Evolutionary conservation across 2,797 vertebrate genomes (phyloP), one percentile per base, ranked within the genome.

Genomic region (Sebastes hubbsi): DNA sequence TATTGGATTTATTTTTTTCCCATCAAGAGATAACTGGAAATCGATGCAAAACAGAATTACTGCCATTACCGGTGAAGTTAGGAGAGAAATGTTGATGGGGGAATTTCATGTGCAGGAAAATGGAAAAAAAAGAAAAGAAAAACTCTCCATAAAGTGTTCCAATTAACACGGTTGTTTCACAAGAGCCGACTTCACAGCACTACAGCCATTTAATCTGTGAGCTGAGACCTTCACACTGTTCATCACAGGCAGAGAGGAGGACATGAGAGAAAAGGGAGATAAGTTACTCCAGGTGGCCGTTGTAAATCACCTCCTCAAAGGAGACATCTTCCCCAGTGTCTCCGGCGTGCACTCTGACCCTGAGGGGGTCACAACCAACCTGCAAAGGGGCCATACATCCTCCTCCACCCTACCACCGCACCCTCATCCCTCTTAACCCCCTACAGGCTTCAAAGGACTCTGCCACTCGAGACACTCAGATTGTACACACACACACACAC

Each of bases 271-370:
- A 82, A 73, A 46, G 71, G 27, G 72, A 90, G 88, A 88, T 89
- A 88, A 91, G 84, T 89, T 91, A n/a, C 84, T 95, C 94, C 95
- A 95, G 93, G 94, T 95, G 95, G 82, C 72, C 77, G 24, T 72
- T 86, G 91, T 95, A 95, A 95, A 95, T 94, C 90, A 92, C 55
- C 75, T 67, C 72, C 85, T 91, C 86, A 90, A 89, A 93, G 88
- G 79, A 92, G 89, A 88, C 91, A 87, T 91, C 92, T 90, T 89
- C 72, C 74, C 73, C 63, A 42, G 87, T 75, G 88, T 88, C 90
- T 92, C 75, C 75, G 46, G 55, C 29, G 68, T 77, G 87, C 88
- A 84, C 91, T 87, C 77, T 87, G 89, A 95, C 94, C 94, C 82
- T 2, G 6, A 63, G 13, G 76, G 81, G 91, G 89, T 93, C 90